Percentiles rank a stretch among this genome's conserved stretches.
phyloP scores from a whole-genome alignment of 2,888 invertebrate genomes.

The Chromoteleia sp. region DNA sequence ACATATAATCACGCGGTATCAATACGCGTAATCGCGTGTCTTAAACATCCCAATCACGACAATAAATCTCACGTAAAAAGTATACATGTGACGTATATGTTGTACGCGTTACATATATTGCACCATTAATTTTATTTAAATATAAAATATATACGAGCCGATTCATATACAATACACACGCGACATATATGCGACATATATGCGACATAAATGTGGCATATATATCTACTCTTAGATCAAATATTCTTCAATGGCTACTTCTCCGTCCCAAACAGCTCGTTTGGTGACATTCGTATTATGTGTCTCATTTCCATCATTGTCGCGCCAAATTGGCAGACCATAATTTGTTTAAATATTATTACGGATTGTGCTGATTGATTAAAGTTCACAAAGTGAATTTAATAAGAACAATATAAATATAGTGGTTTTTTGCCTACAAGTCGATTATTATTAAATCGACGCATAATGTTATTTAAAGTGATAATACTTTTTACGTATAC shows the following conservation, averaged over 20 bases:
- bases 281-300: too few species aligned
- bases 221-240: too few species aligned
- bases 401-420: constrained; percentile 19
- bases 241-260: too few species aligned
- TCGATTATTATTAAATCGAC: constrained; percentile 36
- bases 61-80: too few species aligned
- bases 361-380: constrained; percentile 11
- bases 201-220: too few species aligned
- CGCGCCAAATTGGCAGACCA: too few species aligned
- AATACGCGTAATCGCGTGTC: constrained; percentile 51
- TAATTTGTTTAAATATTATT: neutral
- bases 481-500: constrained; percentile 22
- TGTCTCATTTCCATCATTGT: neutral
- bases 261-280: neutral
- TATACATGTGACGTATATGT: too few species aligned
- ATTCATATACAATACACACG: too few species aligned
- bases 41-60: constrained; percentile 3
- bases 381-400: constrained; percentile 15
- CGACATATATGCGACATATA: too few species aligned
- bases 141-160: too few species aligned
- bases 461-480: constrained; percentile 45
- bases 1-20: constrained; percentile 56
- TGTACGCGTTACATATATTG: neutral
- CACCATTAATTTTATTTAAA: too few species aligned
- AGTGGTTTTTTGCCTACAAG: constrained; percentile 1